phyloP scores from a whole-genome alignment of 2,888 invertebrate species.

The Thymelicus acteon region DNA sequence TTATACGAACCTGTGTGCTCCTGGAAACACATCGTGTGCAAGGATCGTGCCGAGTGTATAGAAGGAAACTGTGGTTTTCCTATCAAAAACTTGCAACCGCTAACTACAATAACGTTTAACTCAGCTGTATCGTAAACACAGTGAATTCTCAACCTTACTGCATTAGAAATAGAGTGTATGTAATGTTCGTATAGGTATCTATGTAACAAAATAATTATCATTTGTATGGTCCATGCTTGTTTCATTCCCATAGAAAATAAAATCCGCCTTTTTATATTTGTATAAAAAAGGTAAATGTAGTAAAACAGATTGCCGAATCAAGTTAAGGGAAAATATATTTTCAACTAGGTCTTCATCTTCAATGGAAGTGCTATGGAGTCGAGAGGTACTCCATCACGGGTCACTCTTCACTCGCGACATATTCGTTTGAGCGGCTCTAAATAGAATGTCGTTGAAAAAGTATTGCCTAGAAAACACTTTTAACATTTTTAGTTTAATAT shows the following conservation, averaged over 20 bases:
- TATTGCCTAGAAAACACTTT: background rate
- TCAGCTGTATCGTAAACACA: background rate
- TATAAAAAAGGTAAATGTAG: too few relatives aligned
- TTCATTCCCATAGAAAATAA: background rate
- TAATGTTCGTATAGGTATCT: too few relatives aligned
- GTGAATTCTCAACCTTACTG: background rate
- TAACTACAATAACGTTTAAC: background rate
- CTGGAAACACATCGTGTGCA: slow-evolving; percentile 13
- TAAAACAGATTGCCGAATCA: background rate
- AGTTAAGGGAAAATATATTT: background rate
- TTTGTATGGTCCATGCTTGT: background rate
- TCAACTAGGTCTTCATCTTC: background rate
- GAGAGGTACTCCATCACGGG: background rate
- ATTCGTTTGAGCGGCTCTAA: slow-evolving; percentile 6
- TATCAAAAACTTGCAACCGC: slow-evolving; percentile 7
- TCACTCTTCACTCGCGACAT: background rate
- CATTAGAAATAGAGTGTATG: background rate
- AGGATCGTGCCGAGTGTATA: background rate
- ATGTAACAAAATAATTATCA: background rate
- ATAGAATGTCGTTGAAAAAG: background rate
- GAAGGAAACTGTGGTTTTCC: slow-evolving; percentile 15
- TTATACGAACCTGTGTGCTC: background rate
- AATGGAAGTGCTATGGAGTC: background rate
- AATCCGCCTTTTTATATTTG: too few relatives aligned
- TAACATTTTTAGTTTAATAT: background rate